phyloP scores from a whole-genome alignment of 1,140 invertebrate genomes.

The Stenopsyche tienmushanensis region DNA sequence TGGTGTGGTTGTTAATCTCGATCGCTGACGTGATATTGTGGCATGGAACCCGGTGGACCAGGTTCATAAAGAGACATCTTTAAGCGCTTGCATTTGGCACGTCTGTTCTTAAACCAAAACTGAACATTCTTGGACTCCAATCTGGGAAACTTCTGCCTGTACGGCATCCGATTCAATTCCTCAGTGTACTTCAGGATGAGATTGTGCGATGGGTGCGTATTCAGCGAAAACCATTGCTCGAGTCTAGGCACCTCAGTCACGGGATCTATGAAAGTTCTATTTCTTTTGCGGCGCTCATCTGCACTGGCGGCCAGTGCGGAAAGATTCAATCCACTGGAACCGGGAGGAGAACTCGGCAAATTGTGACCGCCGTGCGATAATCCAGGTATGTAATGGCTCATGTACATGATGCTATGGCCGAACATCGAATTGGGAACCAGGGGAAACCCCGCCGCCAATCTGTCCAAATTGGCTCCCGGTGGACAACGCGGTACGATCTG shows the following conservation, averaged over 20 bases:
- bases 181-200: conserved; percentile 96
- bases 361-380: conserved; percentile 52
- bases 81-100: conserved; percentile 93
- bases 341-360: conserved; percentile 50
- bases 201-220: conserved; percentile 96
- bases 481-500: conserved; percentile 44
- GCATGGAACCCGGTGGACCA: conserved; percentile 47
- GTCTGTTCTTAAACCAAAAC: conserved; percentile 95
- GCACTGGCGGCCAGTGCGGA: conserved; percentile 62
- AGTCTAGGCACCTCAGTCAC: conserved; percentile 95
- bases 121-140: conserved; percentile 98
- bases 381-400: conserved; percentile 81
- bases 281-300: conserved; percentile 88
- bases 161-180: conserved; percentile 91
- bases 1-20: too few relatives aligned
- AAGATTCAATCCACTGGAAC: conserved; percentile 58
- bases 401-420: conserved; percentile 85
- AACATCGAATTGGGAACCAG: conserved; percentile 83
- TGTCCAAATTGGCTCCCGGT: conserved; percentile 48
- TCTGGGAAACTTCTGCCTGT: conserved; percentile 93
- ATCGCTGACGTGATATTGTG: conserved; percentile 46
- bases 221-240: conserved; percentile 96
- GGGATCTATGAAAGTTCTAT: conserved; percentile 98
- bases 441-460: conserved; percentile 66
- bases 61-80: conserved; percentile 82